Evolutionary conservation across 2,888 invertebrate genomes (phyloP), one percentile per base, ranked within the genome.

Genomic region (Xylocampa areola): DNA sequence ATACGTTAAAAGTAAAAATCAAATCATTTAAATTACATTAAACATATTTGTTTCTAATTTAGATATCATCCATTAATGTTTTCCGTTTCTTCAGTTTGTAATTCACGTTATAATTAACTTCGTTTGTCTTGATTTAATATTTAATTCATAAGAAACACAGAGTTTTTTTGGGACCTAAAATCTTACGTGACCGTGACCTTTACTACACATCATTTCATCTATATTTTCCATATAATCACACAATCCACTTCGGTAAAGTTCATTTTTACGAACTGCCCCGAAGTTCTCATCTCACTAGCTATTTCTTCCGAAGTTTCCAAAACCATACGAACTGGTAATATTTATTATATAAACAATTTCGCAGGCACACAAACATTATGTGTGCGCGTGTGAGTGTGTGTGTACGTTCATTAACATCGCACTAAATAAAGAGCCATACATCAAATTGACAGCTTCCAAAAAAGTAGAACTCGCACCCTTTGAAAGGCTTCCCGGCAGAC

Each of bases 351-450:
- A 37, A 36, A 45, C 50, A 53, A 72, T 90, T 90, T 91, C 90
- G 88, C 91, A 88, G 90, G 78, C 90, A 76, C 68, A 68, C 73
- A 72, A 68, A 73, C 32, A 68, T 65, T 60, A 83, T 84, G 90
- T 88, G 88, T 89, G 91, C 82, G 89, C 79, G 88, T 86, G 91
- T 87, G 90, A 81, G 86, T 85, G 91, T 92, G 91, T 91, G 88
- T 92, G 88, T 87, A 84, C 85, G 89, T 90, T 86, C 87, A 84
- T 87, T 89, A 90, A 88, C 87, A 84, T 65, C 61, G 74, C 75
- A 75, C 75, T 76, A 66, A 75, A 76, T 47, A 74, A 74, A 75
- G 75, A 76, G 76, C 76, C 77, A 76, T 58, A 57, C 57, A 65
- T 68, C 51, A 44, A 68, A 68, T 64, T 62, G 49, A 53, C 62